Conservation (phyloP, 2,113 vertebrate species). For the Ploceus nigricollis region DNA sequence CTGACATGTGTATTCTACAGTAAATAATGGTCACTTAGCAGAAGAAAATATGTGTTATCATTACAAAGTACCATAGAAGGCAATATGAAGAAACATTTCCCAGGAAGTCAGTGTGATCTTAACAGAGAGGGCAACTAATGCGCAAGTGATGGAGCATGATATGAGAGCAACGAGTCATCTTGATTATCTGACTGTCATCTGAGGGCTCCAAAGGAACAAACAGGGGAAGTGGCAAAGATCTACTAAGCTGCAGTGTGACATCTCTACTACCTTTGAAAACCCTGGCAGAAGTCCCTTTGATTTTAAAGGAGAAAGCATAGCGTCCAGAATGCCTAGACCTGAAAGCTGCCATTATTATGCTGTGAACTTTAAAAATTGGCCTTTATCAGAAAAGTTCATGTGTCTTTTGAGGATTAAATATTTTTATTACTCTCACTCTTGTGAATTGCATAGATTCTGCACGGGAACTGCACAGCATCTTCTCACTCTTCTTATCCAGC, state of each 20-base stretch:
- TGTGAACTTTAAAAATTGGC: neutral
- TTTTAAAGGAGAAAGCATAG: neutral
- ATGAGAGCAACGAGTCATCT: constrained; percentile 19
- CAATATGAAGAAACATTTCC: constrained; percentile 30
- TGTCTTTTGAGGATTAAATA: neutral
- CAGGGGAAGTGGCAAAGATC: neutral
- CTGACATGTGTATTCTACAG: constrained; percentile 67
- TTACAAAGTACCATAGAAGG: neutral
- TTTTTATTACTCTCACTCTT: neutral
- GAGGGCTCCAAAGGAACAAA: neutral
- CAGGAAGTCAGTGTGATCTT: constrained; percentile 10
- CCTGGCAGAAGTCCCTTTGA: neutral
- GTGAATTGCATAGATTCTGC: neutral
- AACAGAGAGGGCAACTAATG: constrained; percentile 6
- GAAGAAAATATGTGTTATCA: constrained; percentile 28
- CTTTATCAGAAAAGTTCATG: neutral
- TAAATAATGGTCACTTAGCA: constrained; percentile 63
- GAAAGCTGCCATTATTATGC: neutral
- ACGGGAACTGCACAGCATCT: neutral
- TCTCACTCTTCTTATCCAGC: neutral
- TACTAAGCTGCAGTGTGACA: neutral
- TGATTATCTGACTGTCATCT: neutral
- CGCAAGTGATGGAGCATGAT: constrained; percentile 48
- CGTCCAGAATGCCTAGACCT: neutral
- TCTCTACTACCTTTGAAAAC: neutral